phyloP scores from a whole-genome alignment of 2,888 invertebrate species.

The Aphelenchoides bicaudatus region DNA sequence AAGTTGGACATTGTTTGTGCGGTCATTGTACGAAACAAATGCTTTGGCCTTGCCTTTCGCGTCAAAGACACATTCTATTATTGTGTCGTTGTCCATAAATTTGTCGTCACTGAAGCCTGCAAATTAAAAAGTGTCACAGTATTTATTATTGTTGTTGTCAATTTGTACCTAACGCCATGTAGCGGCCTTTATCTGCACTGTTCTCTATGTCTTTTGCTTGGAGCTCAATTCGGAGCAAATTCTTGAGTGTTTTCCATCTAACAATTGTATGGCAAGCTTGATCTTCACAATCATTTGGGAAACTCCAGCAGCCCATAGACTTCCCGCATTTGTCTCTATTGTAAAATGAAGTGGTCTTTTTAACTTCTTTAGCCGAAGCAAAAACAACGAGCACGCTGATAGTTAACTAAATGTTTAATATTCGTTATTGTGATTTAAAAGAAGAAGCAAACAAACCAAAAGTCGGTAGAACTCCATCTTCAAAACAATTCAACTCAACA shows the following conservation, averaged over 20 bases:
- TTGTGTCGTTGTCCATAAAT: constrained; percentile 62
- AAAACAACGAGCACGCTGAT: no score
- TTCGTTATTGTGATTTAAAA: no score
- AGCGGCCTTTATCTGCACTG: constrained; percentile 29
- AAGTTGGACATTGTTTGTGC: constrained; percentile 43
- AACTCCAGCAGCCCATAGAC: constrained; percentile 58
- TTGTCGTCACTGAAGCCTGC: background rate
- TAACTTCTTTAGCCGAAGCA: background rate
- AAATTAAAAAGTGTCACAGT: background rate
- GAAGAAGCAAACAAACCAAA: no score
- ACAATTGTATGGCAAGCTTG: constrained; percentile 42
- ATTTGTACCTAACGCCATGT: constrained; percentile 40
- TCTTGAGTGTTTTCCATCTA: constrained; percentile 40
- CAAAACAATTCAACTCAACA: no score
- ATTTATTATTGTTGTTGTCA: background rate
- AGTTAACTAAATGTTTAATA: no score
- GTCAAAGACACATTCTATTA: constrained; percentile 61
- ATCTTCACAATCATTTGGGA: constrained; percentile 57
- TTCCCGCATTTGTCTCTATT: constrained; percentile 51
- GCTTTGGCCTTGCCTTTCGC: constrained; percentile 38
- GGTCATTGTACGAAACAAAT: constrained; percentile 56
- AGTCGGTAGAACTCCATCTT: no score
- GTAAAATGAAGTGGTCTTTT: constrained; percentile 23
- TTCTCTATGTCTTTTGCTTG: constrained; percentile 29
- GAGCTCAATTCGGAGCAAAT: constrained; percentile 37